Base-by-base conservation (phyloP, 37 sponge, comb jelly and placozoan species). In the Crambe crambe region DNA sequence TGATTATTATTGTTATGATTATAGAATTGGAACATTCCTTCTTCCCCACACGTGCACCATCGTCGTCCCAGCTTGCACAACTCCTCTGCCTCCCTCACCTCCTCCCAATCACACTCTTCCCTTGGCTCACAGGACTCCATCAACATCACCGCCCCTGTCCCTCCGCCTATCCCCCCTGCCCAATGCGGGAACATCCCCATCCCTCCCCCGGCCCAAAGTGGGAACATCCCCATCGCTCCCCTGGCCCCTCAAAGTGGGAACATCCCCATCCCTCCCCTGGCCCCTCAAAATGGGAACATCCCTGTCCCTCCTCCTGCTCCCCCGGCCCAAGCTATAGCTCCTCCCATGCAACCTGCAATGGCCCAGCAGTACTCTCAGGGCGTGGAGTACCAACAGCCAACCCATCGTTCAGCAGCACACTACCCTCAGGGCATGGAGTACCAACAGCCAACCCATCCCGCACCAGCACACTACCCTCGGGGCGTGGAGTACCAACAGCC, bases 51-150 rank as follows among this genome's bases (percentile, higher is more conserved):
- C 69, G 21, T 15, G 29, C 59, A 77, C 4, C 32, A 22, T 38
- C 63, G 42, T 29, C 63, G 20, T 60, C 41, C 57, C 22, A 60
- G 41, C 29, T 21, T 39, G 43, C 51, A 71, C 38, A 57, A 42
- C 25, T 59, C 67, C 0, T 34, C 51, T 1, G 74, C 65, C 21
- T 68, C 74, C 6, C 61, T 73, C 12, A 60, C 32, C 35, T 73
- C 83, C 83, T 43, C 74, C 41, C 65, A 62, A 54, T 82, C 83
- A 17, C 73, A 21, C 25, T 74, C 83, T 21, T 82, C 83, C 2
- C 58, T 67, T 30, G 51, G 68, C n/a, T 78, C 79, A 10, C 61
- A 58, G 34, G 76, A 60, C 1, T 76, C 76, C 41, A 37, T 60
- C 59, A 34, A 29, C 42, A 69, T 69, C 70, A 70, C 51, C 4